Conservation (phyloP, 1,140 invertebrate species). For the Anastrepha ludens region DNA sequence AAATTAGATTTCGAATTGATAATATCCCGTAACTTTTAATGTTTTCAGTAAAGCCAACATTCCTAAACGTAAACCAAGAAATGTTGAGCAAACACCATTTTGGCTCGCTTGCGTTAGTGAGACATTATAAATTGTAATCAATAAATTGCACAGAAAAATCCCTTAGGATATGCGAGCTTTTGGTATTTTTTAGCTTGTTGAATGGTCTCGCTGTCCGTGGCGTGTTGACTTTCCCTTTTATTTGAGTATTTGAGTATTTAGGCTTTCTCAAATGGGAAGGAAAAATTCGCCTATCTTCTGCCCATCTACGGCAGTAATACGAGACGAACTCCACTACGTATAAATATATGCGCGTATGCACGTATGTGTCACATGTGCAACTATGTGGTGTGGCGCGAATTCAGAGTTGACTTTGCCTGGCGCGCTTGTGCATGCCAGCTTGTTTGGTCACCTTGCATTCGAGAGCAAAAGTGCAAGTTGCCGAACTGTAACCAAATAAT, state of each 20-base stretch:
- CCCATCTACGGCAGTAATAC: conserved; percentile 14
- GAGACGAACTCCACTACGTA: not conserved
- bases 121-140: not conserved
- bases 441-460: not conserved
- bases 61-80: not conserved
- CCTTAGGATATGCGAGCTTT: not conserved
- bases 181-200: not conserved
- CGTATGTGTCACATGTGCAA: not conserved
- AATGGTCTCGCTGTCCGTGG: not conserved
- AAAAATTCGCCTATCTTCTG: conserved; percentile 9
- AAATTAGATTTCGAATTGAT: too few species aligned
- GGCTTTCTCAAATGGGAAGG: not conserved
- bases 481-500: conserved; percentile 37
- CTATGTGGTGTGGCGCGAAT: not conserved
- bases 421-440: conserved; percentile 9
- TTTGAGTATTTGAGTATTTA: conserved; percentile 27
- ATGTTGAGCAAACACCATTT: not conserved
- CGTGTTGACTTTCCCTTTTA: conserved; percentile 19
- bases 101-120: not conserved
- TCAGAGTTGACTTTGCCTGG: not conserved
- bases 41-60: not conserved
- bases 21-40: not conserved
- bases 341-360: not conserved
- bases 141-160: not conserved
- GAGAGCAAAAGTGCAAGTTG: conserved; percentile 33